Conservation (phyloP, 2,113 vertebrate species). For the Verasper variegatus region DNA sequence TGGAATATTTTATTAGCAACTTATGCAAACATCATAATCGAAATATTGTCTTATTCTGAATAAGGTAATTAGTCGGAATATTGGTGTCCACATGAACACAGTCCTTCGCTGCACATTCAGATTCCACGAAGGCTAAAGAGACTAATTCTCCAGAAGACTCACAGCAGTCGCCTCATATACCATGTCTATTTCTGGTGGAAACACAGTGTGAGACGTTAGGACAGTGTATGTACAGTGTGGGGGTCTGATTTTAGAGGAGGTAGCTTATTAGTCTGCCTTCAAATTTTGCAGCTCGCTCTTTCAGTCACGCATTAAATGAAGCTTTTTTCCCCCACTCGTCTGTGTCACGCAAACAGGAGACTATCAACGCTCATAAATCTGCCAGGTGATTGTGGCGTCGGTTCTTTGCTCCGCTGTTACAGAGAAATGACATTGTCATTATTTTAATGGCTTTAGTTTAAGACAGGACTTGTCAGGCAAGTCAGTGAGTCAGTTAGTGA, state of each 20-base stretch:
- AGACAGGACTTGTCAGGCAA: slow-evolving; percentile 10
- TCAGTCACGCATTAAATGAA: neutral
- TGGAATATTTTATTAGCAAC: too few relatives aligned
- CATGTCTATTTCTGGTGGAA: slow-evolving; percentile 34
- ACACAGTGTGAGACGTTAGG: slow-evolving; percentile 20
- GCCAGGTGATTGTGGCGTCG: slow-evolving; percentile 24
- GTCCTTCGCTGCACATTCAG: neutral
- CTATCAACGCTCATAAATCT: slow-evolving; percentile 7
- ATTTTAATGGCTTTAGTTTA: slow-evolving; percentile 37
- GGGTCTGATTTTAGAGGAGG: slow-evolving; percentile 1
- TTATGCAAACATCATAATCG: too few relatives aligned
- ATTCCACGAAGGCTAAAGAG: slow-evolving; percentile 3
- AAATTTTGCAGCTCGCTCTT: neutral
- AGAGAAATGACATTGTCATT: slow-evolving; percentile 11
- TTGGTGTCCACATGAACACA: too few relatives aligned
- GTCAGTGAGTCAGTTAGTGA: slow-evolving; percentile 36
- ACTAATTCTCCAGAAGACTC: slow-evolving; percentile 17
- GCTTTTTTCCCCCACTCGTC: neutral
- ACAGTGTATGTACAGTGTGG: slow-evolving; percentile 1
- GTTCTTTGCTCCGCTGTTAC: slow-evolving; percentile 5
- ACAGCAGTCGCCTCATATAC: slow-evolving; percentile 22
- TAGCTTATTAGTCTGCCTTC: neutral
- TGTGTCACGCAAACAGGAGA: neutral
- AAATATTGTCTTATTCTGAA: too few relatives aligned
- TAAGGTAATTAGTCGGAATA: too few relatives aligned